Evolutionary conservation across 2,888 invertebrate species (phyloP), one percentile per base, ranked within the genome.

Genomic region (Adela reaumurella): DNA sequence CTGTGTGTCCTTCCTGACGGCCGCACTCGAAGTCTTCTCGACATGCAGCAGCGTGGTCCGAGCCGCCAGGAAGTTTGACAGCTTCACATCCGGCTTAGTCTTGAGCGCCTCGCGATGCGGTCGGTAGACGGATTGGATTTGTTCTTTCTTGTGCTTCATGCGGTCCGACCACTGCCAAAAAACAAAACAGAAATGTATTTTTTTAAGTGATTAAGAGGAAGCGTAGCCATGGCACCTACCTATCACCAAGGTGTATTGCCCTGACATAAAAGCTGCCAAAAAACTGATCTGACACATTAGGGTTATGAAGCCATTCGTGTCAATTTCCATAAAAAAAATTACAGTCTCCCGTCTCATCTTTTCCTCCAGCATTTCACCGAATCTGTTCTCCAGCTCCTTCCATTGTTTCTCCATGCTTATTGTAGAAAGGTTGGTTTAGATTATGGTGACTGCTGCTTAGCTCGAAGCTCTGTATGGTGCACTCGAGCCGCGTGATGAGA

Each of bases 391-490:
- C 18, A 94, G 62, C 28, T 81, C 69, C 28, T 82, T 70, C 93
- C 94, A 94, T 59, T 94, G 91, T 50, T 83, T 83, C n/a, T n/a
- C n/a, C n/a, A n/a, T n/a, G n/a, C n/a, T n/a, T n/a, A n/a, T n/a
- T n/a, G n/a, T n/a, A n/a, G n/a, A n/a, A n/a, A n/a, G n/a, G n/a
- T n/a, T n/a, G n/a, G n/a, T n/a, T n/a, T n/a, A n/a, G n/a, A n/a
- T n/a, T n/a, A n/a, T n/a, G n/a, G n/a, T n/a, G n/a, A n/a, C n/a
- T n/a, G n/a, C n/a, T n/a, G 43, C 52, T 44, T 64, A 90, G 93
- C 84, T 94, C 88, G 69, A 98, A 99, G 48, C 97, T 97, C 68
- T 96, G 94, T 59, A 98, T 87, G 0, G 98, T 99, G 51, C 97
- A 96, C 67, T 98, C 97, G 29, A 98, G 73, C 46, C 98, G 82